Percentiles rank a stretch among this genome's conserved stretches.
These are phyloP conservation scores for Danaus chrysippus DNA, from an alignment of 2,888 invertebrate species.

Conservation along the genomic window DNA sequence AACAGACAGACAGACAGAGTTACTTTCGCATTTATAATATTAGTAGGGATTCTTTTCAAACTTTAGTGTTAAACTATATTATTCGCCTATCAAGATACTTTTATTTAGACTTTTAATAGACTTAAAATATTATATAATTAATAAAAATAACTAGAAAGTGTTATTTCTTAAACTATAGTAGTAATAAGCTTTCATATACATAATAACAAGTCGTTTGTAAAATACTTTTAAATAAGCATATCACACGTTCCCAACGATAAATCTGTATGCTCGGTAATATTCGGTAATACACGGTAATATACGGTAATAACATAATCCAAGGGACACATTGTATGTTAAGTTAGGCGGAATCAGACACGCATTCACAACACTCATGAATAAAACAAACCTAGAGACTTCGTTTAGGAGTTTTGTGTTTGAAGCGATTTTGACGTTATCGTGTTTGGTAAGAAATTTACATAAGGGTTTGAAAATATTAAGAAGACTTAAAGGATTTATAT, in stretches of 20 bases:
- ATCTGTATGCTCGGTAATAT: constrained; percentile 4
- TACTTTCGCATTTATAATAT: too few species aligned
- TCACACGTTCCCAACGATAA: neutral
- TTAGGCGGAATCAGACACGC: neutral
- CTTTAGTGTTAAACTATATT: too few species aligned
- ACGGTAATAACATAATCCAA: neutral
- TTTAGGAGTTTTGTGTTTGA: neutral
- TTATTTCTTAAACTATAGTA: neutral
- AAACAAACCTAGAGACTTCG: neutral
- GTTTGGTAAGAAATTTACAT: too few species aligned
- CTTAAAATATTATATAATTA: neutral
- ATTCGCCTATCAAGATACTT: too few species aligned
- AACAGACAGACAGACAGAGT: too few species aligned
- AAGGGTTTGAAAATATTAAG: too few species aligned
- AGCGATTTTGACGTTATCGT: too few species aligned
- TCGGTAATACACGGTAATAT: constrained; percentile 4
- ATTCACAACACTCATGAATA: neutral
- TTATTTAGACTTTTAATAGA: too few species aligned
- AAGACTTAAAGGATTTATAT: too few species aligned
- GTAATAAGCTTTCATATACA: neutral
- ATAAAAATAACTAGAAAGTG: neutral
- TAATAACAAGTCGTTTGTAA: neutral
- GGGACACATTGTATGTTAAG: neutral
- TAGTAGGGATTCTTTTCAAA: too few species aligned
- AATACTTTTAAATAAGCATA: neutral